phyloP scores from a whole-genome alignment of 2,113 vertebrate genomes.

The Ceyx margarethae region DNA sequence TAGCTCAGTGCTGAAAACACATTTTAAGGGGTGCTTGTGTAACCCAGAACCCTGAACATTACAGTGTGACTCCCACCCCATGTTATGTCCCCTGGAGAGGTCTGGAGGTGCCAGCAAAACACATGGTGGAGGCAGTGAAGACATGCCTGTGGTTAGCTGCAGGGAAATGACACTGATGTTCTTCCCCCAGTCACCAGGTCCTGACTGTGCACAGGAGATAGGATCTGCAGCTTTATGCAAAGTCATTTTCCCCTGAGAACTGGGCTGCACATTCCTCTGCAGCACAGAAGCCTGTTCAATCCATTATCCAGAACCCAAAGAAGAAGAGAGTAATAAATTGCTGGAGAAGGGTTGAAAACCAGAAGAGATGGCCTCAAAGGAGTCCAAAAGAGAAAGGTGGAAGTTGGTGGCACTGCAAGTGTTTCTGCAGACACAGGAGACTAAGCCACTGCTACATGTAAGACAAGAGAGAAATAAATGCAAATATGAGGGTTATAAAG shows the following conservation, averaged over 20 bases:
- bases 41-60: not conserved
- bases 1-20: not conserved
- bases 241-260: not conserved
- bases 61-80: not conserved
- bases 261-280: not conserved
- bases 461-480: not conserved
- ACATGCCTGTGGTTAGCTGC: constrained; percentile 31
- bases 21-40: not conserved
- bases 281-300: not conserved
- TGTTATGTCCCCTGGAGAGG: not conserved
- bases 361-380: not conserved
- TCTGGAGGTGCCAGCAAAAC: not conserved
- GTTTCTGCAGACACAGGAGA: not conserved
- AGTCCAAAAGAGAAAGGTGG: not conserved
- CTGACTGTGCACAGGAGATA: not conserved
- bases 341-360: not conserved
- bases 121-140: not conserved
- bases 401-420: not conserved
- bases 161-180: constrained; percentile 48
- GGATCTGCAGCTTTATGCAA: constrained; percentile 19
- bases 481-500: not conserved
- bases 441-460: fast-evolving
- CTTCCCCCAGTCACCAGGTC: not conserved
- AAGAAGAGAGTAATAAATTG: not conserved
- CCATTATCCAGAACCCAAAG: not conserved